phyloP scores from a whole-genome alignment of 2,888 invertebrate genomes.

The Drosophila formosana region DNA sequence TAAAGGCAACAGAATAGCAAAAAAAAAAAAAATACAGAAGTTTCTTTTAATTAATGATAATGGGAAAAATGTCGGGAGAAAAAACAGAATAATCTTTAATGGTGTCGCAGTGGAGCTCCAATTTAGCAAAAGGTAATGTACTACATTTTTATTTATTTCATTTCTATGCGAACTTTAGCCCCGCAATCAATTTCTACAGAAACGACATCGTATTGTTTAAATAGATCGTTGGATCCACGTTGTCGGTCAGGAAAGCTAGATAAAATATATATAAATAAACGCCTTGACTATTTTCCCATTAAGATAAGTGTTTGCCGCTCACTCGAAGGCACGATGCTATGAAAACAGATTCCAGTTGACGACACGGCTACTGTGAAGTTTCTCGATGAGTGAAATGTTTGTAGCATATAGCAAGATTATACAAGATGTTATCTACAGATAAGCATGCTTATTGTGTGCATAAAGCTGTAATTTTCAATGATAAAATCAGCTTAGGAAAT shows the following conservation, averaged over 20 bases:
- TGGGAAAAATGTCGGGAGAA: background rate
- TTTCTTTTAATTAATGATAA: constrained; percentile 1
- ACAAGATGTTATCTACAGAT: constrained; percentile 1
- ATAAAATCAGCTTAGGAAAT: background rate
- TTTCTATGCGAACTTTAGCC: too few species aligned
- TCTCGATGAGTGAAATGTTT: background rate
- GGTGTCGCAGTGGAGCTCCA: too few species aligned
- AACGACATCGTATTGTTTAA: too few species aligned
- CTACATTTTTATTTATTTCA: too few species aligned
- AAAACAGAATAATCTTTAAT: too few species aligned
- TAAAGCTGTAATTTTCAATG: background rate
- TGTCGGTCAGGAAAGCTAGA: too few species aligned
- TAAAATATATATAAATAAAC: too few species aligned
- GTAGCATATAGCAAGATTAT: background rate
- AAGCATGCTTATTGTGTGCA: background rate
- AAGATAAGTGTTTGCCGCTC: background rate
- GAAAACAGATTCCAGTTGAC: background rate
- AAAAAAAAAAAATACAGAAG: too few species aligned
- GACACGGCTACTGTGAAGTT: background rate
- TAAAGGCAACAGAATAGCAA: constrained; percentile 77
- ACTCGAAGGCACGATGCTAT: background rate
- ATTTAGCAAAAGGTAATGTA: too few species aligned
- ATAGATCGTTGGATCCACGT: too few species aligned
- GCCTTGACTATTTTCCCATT: too few species aligned
- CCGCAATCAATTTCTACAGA: too few species aligned